Base-by-base conservation (phyloP, 2,888 invertebrate species). In the Watsonalla cultraria region DNA sequence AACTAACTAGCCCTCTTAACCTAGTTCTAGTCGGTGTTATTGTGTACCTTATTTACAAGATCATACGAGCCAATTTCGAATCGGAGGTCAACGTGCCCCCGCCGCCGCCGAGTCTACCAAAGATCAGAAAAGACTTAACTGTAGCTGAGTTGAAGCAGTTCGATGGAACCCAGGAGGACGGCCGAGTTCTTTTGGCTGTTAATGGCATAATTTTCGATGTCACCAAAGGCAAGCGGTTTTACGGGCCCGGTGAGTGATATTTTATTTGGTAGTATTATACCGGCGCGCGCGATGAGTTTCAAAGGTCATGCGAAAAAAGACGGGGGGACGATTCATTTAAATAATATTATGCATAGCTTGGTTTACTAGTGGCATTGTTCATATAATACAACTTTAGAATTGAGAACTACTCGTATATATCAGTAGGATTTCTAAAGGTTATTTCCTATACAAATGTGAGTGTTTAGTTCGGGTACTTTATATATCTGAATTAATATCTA, bases 201-300 rank as follows among this genome's bases (percentile, higher is more conserved):
- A 98, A 98, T 82, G 96, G 97, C 54, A 96, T 94, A 79, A 96
- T 99, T 46, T 99, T 97, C 87, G 99, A 99, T 91, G 98, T 97
- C 61, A 98, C 98, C 33, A 94, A 92, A 78, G 98, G 97, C 56
- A 96, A 95, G 79, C 91, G 94, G 61, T 98, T 97, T 85, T 99
- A 99, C 84, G 98, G 98, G 7, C 98, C 98, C 79, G 98, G 98
- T 98, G 90, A 82, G 86, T 80, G 60, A 61, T 61, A 63, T 62
- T 57, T 54, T 54, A 54, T 58, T 59, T 59, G 48, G 59, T 59
- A 49, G 55, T 50, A 54, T 66, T 53, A 50, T 47, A 51, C 45
- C 39, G 37, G 42, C 39, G 61, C 58, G 60, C 52, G 7, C 47
- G 45, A 53, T 47, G 46, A 47, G 53, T 45, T 55, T 54, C 59